Conservation (phyloP, 2,113 vertebrate genomes). For the Pseudopipra pipra region DNA sequence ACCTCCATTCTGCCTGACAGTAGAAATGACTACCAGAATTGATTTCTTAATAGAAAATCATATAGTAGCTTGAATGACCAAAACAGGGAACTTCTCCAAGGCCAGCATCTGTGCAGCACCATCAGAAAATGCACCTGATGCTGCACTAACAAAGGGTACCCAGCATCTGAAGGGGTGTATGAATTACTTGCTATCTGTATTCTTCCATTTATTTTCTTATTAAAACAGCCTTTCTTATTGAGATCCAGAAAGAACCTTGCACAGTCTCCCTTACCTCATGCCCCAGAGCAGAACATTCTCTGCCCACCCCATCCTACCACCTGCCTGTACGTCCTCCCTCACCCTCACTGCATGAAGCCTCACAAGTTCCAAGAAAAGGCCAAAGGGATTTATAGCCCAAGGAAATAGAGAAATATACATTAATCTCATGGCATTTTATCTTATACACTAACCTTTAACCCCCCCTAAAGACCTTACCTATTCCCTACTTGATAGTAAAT, state of each 20-base stretch:
- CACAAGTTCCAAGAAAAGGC: background rate
- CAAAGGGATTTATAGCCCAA: background rate
- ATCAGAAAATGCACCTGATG: accelerated
- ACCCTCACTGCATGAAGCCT: background rate
- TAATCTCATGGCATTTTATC: background rate
- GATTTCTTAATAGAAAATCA: background rate
- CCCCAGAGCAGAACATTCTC: accelerated
- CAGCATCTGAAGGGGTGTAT: accelerated
- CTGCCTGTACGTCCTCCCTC: background rate
- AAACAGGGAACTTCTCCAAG: background rate
- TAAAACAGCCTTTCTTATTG: background rate
- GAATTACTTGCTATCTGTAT: background rate
- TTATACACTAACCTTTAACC: background rate
- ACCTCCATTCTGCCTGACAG: background rate
- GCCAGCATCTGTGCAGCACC: background rate
- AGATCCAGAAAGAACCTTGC: background rate
- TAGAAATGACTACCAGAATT: background rate
- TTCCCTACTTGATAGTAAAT: background rate
- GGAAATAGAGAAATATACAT: background rate
- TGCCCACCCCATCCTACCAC: background rate
- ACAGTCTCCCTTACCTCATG: accelerated
- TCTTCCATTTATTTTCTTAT: background rate
- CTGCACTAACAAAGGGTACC: background rate
- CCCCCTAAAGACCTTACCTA: background rate
- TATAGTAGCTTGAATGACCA: background rate